Evolutionary conservation across 2,113 vertebrate genomes (phyloP).

Genomic region (Chiloscyllium plagiosum): DNA sequence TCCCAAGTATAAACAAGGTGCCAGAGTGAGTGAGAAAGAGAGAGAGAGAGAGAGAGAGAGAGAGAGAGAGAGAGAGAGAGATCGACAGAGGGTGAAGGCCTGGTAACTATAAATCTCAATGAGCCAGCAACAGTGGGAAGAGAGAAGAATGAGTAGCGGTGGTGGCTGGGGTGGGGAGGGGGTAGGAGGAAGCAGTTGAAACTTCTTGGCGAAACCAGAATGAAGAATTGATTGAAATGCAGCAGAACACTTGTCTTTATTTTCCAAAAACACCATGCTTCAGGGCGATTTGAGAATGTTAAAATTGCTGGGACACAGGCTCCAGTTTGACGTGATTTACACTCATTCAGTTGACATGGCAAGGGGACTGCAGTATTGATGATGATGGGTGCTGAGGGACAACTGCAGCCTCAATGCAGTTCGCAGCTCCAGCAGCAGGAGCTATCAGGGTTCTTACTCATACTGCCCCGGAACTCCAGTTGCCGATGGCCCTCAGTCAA

Average conservation of each 20-base stretch:
- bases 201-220: not conserved
- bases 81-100: not conserved
- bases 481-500: not conserved
- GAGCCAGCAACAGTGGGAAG: not conserved
- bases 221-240: not conserved
- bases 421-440: not conserved
- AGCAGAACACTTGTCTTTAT: not conserved
- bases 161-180: too few relatives aligned
- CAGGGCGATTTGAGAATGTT: constrained; percentile 6
- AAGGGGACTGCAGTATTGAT: not conserved
- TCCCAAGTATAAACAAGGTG: not conserved
- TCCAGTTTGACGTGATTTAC: not conserved
- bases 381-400: not conserved
- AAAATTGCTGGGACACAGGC: not conserved
- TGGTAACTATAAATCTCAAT: not conserved
- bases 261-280: not conserved
- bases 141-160: not conserved
- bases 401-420: not conserved
- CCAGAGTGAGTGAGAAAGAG: not conserved
- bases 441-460: not conserved
- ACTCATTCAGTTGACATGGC: not conserved
- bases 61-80: not conserved
- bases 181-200: not conserved
- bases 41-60: too few relatives aligned
- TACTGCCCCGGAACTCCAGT: not conserved